A percentile compares a stretch with the other conserved stretches of the same genome.
Conservation (phyloP, 1,140 invertebrate species). For the Alviniconcha marisindica region DNA sequence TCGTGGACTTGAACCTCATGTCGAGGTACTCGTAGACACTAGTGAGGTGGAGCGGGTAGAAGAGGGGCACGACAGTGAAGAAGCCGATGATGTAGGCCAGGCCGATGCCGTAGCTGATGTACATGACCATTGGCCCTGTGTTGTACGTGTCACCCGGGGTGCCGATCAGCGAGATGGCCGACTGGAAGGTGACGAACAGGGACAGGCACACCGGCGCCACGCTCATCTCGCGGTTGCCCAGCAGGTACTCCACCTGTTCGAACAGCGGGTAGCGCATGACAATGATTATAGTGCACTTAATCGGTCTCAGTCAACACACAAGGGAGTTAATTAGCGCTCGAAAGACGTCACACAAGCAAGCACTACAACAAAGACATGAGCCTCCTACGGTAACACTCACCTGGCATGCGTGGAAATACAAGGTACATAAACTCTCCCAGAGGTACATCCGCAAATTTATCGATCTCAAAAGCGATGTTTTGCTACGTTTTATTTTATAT, state of each 20-base stretch:
- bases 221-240: conserved; percentile 86
- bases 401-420: too few relatives aligned
- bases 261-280: too few relatives aligned
- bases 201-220: conserved; percentile 75
- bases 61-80: conserved; percentile 64
- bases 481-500: too few relatives aligned
- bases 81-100: conserved; percentile 58
- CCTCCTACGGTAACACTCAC: too few relatives aligned
- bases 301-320: too few relatives aligned
- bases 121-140: conserved; percentile 49
- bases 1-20: conserved; percentile 72
- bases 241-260: conserved; percentile 81
- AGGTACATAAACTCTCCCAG: too few relatives aligned
- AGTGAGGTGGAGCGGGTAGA: conserved; percentile 65
- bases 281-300: too few relatives aligned
- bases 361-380: too few relatives aligned
- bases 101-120: conserved; percentile 37
- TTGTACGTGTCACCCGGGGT: conserved; percentile 89
- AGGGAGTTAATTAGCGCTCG: too few relatives aligned
- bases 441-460: too few relatives aligned
- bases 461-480: too few relatives aligned
- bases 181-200: conserved; percentile 84
- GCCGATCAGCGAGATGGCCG: conserved; percentile 90
- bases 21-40: conserved; percentile 85
- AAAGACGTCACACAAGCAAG: too few relatives aligned